These are phyloP conservation scores for Scolanthus callimorphus DNA, from an alignment of 92 coral and sea anemone species.

Conservation along the genomic window DNA sequence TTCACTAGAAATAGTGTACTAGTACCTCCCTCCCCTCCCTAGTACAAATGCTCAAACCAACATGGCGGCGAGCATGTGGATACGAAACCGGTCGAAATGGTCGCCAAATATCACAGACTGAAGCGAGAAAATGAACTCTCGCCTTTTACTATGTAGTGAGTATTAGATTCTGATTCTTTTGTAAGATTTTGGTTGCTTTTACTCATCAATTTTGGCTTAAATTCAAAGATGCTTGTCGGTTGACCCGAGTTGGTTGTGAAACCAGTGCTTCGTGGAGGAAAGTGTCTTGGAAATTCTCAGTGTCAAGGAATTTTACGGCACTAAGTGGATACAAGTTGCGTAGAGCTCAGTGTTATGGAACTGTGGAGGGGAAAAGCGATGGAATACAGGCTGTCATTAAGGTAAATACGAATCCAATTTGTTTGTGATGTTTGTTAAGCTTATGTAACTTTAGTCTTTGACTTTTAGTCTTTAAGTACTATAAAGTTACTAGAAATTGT, in stretches of 20 bases:
- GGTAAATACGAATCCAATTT: too few species aligned
- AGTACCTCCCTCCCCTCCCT: conserved; percentile 2
- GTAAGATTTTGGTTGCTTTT: background rate
- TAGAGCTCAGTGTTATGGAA: too few species aligned
- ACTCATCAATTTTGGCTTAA: too few species aligned
- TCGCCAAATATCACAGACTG: conserved; percentile 26
- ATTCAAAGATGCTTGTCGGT: background rate
- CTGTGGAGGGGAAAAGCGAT: too few species aligned
- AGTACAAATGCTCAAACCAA: background rate
- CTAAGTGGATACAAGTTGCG: too few species aligned
- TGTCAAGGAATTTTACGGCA: too few species aligned
- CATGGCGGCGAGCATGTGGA: conserved; percentile 29
- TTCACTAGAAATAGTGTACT: background rate
- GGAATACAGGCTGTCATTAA: too few species aligned
- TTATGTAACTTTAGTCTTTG: too few species aligned
- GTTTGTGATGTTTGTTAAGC: too few species aligned
- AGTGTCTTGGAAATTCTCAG: background rate
- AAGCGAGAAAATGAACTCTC: conserved; percentile 44
- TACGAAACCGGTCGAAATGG: conserved; percentile 32
- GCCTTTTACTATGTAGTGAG: conserved; percentile 57
- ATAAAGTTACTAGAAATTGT: too few species aligned
- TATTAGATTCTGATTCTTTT: background rate
- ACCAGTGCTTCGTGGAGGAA: background rate
- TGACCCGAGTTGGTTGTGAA: background rate
- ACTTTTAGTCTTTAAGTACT: too few species aligned